Percentiles rank a stretch among this genome's conserved stretches.
These are phyloP conservation scores for Dicaeum eximium DNA, from an alignment of 2,113 vertebrate species.

Conservation along the genomic window DNA sequence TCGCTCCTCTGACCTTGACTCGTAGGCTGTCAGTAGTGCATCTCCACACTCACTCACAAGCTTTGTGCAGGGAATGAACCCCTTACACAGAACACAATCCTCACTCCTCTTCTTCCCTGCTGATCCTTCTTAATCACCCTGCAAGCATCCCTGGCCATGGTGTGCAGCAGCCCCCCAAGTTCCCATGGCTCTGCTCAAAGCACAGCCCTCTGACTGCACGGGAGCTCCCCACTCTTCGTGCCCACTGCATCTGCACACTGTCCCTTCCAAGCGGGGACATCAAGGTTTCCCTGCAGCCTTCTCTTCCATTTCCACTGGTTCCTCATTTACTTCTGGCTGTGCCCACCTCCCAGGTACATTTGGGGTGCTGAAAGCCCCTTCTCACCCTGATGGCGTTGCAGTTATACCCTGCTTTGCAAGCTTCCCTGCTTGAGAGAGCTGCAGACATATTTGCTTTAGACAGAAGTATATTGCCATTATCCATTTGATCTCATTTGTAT, in stretches of 20 bases:
- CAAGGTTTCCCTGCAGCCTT: background rate
- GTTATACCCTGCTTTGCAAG: background rate
- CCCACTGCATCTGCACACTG: background rate
- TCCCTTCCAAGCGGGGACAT: fast-evolving
- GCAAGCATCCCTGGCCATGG: background rate
- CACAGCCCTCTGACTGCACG: background rate
- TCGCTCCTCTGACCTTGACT: background rate
- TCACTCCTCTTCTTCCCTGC: background rate
- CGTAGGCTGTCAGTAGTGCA: background rate
- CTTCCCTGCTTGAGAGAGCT: background rate
- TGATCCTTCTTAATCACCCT: background rate
- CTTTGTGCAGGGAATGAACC: background rate
- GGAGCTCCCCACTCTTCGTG: background rate
- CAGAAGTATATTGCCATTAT: background rate
- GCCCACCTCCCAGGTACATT: background rate
- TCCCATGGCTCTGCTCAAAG: background rate
- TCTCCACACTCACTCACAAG: background rate
- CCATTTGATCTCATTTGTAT: conserved; percentile 1
- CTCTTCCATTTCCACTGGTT: background rate
- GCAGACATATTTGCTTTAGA: background rate
- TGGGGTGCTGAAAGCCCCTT: background rate
- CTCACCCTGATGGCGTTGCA: background rate
- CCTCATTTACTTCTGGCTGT: background rate
- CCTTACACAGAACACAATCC: background rate
- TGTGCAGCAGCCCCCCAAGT: background rate